A percentile compares a stretch with the other conserved stretches of the same genome.
Conservation (phyloP, 2,113 vertebrate genomes). For the Myanophis thanlyinensis region DNA sequence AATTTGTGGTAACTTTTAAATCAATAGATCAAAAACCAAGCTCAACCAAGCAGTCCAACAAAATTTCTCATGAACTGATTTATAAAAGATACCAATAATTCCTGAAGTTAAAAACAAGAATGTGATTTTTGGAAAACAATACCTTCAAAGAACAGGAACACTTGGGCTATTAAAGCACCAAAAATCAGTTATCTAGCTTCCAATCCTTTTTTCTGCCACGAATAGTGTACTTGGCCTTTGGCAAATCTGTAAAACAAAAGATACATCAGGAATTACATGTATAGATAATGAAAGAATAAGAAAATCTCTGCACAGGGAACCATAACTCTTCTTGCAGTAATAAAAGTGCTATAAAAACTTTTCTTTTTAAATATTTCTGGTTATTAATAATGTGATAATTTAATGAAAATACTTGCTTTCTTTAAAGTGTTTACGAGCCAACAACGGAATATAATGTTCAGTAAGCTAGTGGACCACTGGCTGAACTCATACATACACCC, state of each 20-base stretch:
- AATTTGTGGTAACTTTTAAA: not conserved
- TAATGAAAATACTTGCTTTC: not conserved
- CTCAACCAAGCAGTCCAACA: not conserved
- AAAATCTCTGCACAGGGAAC: not conserved
- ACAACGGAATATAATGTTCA: too few species aligned
- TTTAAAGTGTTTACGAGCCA: not conserved
- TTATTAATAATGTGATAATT: not conserved
- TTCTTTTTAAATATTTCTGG: not conserved
- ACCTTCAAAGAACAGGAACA: conserved; percentile 35
- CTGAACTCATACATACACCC: too few species aligned
- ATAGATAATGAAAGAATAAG: not conserved
- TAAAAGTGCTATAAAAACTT: not conserved
- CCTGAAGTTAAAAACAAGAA: not conserved
- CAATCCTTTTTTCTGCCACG: conserved; percentile 34
- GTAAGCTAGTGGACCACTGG: too few species aligned
- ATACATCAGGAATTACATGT: not conserved
- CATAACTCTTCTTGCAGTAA: not conserved
- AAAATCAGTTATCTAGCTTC: conserved; percentile 26
- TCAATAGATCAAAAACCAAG: not conserved
- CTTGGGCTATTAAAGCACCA: conserved; percentile 5
- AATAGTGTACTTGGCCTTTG: conserved; percentile 30
- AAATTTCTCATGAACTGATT: not conserved
- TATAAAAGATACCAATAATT: not conserved
- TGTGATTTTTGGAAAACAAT: not conserved
- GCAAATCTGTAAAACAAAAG: conserved; percentile 45